Evolutionary conservation across 2,888 invertebrate genomes (phyloP).

Genomic region (Diarsia mendica): DNA sequence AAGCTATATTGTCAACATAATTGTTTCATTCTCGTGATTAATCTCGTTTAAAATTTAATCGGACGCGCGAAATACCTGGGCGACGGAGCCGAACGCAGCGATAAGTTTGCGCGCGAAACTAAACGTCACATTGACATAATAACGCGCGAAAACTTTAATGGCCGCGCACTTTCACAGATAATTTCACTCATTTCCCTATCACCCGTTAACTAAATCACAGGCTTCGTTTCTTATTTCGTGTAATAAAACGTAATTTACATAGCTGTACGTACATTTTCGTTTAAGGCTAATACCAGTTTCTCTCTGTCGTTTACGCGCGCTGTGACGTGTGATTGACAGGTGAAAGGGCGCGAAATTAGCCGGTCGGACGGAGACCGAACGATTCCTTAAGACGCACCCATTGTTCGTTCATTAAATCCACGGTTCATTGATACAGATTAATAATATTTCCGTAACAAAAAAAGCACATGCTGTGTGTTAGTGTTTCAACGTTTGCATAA

Average conservation of each 20-base stretch:
- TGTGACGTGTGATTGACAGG: conserved; percentile 88
- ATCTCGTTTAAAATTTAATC: conserved; percentile 75
- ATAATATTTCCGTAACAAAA: conserved; percentile 57
- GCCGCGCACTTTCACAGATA: conserved; percentile 73
- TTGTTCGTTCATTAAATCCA: conserved; percentile 73
- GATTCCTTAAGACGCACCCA: conserved; percentile 64
- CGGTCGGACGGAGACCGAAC: conserved; percentile 69
- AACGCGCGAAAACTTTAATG: conserved; percentile 81
- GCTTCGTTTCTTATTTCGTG: conserved; percentile 77
- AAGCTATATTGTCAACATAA: conserved; percentile 78
- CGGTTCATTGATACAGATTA: conserved; percentile 67
- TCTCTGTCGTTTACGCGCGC: conserved; percentile 79
- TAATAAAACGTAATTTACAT: conserved; percentile 70
- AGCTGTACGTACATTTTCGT: conserved; percentile 66
- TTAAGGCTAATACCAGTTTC: conserved; percentile 70
- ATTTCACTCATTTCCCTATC: conserved; percentile 72
- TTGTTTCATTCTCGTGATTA: conserved; percentile 77
- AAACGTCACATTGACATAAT: conserved; percentile 80
- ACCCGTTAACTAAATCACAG: conserved; percentile 77
- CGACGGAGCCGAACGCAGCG: conserved; percentile 64
- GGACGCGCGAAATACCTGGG: conserved; percentile 64
- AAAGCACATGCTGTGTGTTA: conserved; percentile 80
- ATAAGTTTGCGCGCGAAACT: conserved; percentile 73
- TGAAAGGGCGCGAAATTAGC: conserved; percentile 89
- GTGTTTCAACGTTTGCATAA: conserved; percentile 73